These are phyloP conservation scores for Alaudala cheleensis DNA, from an alignment of 2,113 vertebrate genomes.

Conservation along the genomic window DNA sequence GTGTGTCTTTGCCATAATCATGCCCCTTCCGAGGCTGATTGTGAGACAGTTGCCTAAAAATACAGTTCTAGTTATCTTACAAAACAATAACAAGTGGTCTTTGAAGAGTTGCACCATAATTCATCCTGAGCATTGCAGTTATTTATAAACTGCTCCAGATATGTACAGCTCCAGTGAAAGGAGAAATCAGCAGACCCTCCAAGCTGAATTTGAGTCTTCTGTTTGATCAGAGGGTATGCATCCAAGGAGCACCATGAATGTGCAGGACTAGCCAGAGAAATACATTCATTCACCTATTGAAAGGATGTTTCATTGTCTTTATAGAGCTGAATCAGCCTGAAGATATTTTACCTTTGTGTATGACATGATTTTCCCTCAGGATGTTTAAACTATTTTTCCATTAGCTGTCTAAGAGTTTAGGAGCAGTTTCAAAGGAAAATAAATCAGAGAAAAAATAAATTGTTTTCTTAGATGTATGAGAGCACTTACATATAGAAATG, in stretches of 20 bases:
- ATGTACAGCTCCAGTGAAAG: not conserved
- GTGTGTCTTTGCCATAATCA: not conserved
- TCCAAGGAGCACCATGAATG: not conserved
- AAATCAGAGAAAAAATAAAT: conserved; percentile 16
- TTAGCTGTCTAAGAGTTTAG: not conserved
- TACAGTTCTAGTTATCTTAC: not conserved
- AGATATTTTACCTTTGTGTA: conserved; percentile 44
- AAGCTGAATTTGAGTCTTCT: conserved; percentile 16
- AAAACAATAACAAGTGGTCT: not conserved
- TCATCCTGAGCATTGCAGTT: not conserved
- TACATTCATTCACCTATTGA: not conserved
- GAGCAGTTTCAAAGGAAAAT: not conserved
- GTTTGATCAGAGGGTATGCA: not conserved
- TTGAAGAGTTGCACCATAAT: conserved; percentile 24
- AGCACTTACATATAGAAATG: not conserved
- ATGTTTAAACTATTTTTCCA: conserved; percentile 47
- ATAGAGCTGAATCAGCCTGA: not conserved
- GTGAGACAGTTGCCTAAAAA: conserved; percentile 11
- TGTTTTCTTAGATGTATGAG: not conserved
- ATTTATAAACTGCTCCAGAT: conserved; percentile 49
- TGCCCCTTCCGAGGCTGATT: not conserved
- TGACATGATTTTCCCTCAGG: not conserved
- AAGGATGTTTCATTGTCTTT: conserved; percentile 1
- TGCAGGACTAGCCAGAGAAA: not conserved
- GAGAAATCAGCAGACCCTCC: conserved; percentile 9